A percentile compares a stretch with the other conserved stretches of the same genome.
Evolutionary conservation across 1,140 invertebrate genomes (phyloP).

Genomic region (Cydia splendana): DNA sequence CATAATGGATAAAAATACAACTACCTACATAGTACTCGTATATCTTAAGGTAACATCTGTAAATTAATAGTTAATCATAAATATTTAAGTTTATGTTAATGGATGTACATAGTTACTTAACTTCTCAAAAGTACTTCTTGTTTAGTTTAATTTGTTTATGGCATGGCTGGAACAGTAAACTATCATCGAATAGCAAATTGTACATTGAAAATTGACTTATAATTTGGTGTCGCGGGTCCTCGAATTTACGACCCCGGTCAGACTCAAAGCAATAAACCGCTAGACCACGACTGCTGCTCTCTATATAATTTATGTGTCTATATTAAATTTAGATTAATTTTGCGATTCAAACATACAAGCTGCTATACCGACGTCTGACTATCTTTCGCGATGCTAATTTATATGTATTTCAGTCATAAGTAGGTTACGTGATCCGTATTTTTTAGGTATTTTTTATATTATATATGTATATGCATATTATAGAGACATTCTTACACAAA

Average conservation of each 20-base stretch:
- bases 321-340: slow-evolving; percentile 12
- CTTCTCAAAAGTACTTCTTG: background rate
- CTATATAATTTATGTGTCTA: background rate
- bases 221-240: slow-evolving; percentile 1
- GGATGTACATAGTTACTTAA: background rate
- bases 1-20: too few relatives aligned
- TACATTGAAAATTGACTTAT: slow-evolving; percentile 5
- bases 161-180: background rate
- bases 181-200: slow-evolving; percentile 8
- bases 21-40: too few relatives aligned
- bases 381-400: background rate
- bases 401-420: background rate
- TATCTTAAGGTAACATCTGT: too few relatives aligned
- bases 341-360: background rate
- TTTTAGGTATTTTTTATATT: too few relatives aligned
- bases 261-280: slow-evolving; percentile 11
- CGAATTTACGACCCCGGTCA: background rate
- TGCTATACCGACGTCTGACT: background rate
- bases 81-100: background rate
- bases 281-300: background rate
- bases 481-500: too few relatives aligned
- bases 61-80: too few relatives aligned
- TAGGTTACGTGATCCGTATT: too few relatives aligned
- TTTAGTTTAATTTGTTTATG: background rate
- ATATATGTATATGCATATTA: too few relatives aligned